Conservation (phyloP, 2,113 vertebrate species). For the Dipodomys merriami region DNA sequence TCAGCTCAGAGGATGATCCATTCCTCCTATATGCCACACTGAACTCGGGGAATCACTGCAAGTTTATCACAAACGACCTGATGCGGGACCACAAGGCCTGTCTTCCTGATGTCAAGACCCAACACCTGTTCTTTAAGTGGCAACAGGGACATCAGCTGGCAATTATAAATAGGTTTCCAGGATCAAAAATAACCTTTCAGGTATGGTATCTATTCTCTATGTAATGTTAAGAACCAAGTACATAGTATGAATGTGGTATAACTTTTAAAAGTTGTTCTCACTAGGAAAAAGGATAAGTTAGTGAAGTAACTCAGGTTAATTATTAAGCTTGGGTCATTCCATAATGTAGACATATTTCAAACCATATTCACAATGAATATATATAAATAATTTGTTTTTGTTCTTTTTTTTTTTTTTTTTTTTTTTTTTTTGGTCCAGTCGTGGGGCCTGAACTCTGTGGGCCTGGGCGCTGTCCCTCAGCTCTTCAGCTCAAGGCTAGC, state of each 20-base stretch:
- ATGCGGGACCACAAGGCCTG: conserved; percentile 98
- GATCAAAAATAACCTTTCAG: conserved; percentile 87
- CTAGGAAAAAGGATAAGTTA: too few relatives aligned
- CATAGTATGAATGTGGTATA: not conserved
- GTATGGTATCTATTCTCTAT: conserved; percentile 84
- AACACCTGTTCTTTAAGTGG: conserved; percentile 97
- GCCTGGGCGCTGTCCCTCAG: too few relatives aligned
- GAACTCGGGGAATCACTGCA: conserved; percentile 94
- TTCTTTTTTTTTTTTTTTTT: too few relatives aligned
- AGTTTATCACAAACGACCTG: conserved; percentile 94
- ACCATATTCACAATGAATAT: not conserved
- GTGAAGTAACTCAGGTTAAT: too few relatives aligned
- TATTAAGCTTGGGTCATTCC: not conserved
- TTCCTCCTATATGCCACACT: conserved; percentile 96
- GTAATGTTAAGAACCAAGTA: not conserved
- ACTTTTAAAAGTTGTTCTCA: not conserved
- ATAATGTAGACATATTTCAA: not conserved
- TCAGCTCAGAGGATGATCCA: conserved; percentile 95
- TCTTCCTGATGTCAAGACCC: conserved; percentile 85
- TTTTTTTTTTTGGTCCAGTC: too few relatives aligned
- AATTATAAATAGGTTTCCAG: conserved; percentile 61
- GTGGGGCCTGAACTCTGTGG: too few relatives aligned
- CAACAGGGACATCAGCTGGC: conserved; percentile 95
- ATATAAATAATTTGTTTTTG: not conserved
- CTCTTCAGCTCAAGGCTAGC: too few relatives aligned